Base-by-base conservation (phyloP, 2,797 vertebrate genomes). In the Acanthiza pusilla region DNA sequence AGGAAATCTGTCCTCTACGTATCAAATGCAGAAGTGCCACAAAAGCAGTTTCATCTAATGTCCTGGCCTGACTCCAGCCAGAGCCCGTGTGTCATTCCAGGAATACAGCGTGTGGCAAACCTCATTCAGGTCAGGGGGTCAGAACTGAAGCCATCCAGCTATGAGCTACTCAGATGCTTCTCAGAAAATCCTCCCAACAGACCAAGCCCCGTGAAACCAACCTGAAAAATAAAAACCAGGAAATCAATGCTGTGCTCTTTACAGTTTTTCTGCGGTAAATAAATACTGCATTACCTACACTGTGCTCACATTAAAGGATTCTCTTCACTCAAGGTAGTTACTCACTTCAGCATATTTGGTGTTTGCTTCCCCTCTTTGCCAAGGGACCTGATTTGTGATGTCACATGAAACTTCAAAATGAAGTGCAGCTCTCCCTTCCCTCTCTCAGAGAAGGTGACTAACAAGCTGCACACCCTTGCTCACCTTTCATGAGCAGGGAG, bases 201-300 rank as follows among this genome's bases (percentile, higher is more conserved):
- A 78, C 55, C 68, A 81, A 95, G 74, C 36, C 58, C 8, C 0
- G 0, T 2, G 5, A 95, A 96, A 85, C 62, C 8, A 7, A 79
- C 36, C 73, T 78, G 76, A 77, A 94, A 94, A 94, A 89, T 36
- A 91, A 85, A 93, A 88, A 1, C 47, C 75, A 81, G 92, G 54
- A 92, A 96, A 97, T 94, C 92, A 91, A 88, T 96, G 91, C 54
- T 42, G 34, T 81, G 87, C 89, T 94, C 73, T 95, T 95, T 91
- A 80, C 66, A 66, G 51, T 58, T 93, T 89, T 91, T 86, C 85
- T 92, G 93, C 0, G 32, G 92, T 91, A 91, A 93, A 96, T 93
- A 96, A 96, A 96, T 91, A 76, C 85, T 90, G 89, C 92, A 95
- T 94, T 93, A 91, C 94, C 70, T 77, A 70, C 68, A 72, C 53